phyloP scores from a whole-genome alignment of 2,113 vertebrate species.

The Crocuta crocuta region DNA sequence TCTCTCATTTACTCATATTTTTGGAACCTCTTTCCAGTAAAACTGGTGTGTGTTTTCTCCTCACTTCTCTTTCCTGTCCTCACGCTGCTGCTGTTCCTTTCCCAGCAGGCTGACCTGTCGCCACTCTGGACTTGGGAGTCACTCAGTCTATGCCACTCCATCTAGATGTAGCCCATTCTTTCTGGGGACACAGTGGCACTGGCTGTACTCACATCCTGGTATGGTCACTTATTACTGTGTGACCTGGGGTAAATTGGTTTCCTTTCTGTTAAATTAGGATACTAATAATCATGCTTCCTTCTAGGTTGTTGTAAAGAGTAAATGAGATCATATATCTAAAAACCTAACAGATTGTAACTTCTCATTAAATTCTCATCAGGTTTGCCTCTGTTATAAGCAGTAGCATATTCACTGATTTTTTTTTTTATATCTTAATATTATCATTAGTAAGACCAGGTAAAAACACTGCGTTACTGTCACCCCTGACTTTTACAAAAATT shows the following conservation, averaged over 20 bases:
- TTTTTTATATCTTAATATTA: slow-evolving; percentile 16
- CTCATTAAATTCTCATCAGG: neutral
- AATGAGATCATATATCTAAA: neutral
- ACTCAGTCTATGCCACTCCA: neutral
- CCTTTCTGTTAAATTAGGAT: neutral
- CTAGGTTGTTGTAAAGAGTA: neutral
- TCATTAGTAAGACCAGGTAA: neutral
- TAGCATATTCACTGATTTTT: neutral
- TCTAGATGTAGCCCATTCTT: neutral
- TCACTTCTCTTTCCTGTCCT: neutral
- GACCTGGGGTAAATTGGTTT: neutral
- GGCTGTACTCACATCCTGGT: neutral
- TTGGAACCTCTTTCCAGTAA: neutral
- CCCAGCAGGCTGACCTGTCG: neutral
- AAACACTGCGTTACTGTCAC: neutral
- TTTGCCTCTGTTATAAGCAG: neutral
- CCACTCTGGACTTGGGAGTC: neutral
- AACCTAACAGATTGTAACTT: neutral
- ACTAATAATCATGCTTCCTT: neutral
- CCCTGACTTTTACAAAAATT: neutral
- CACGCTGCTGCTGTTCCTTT: neutral
- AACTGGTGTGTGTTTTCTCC: neutral
- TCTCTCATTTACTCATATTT: neutral
- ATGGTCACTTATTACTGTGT: accelerated
- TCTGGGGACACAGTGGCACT: neutral